Evolutionary conservation across 2,113 vertebrate species (phyloP), one percentile per base, ranked within the genome.

Genomic region (Oxyruncus cristatus): DNA sequence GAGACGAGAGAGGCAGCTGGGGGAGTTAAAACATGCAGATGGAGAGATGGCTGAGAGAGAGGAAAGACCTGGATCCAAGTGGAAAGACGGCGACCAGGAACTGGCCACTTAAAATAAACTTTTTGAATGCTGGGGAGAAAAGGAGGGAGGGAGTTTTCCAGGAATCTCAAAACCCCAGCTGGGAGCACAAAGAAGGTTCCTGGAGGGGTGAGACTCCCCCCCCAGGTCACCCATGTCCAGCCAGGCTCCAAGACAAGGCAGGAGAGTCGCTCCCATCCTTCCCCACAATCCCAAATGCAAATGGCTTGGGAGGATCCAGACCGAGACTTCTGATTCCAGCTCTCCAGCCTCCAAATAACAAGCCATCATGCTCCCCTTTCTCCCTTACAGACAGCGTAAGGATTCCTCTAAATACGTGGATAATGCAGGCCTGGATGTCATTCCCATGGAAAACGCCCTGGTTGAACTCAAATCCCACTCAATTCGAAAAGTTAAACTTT

Each of bases 11-110:
- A 97, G 96, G 97, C 97, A 98, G 97, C 96, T 97, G 97, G 96
- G 95, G 93, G 92, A 97, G 97, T 96, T 97, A 97, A 97, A 97
- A 96, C 96, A 97, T 98, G 98, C 97, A 97, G 98, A 98, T 97
- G 97, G 97, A 97, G 97, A 97, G 97, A 97, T 96, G 97, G 92
- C 92, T 97, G 97, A 91, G 98, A 97, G 92, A 97, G 96, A 97
- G 93, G 94, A 90, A 98, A 98, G 97, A 97, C 97, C 97, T 87
- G 97, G 97, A 97, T 96, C 46, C 92, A 68, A 91, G 86, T 44
- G 65, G 74, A 88, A 90, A 96, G 92, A 92, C 32, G 28, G 78
- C 94, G 88, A 18, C 95, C 92, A 14, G 91, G 94, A 94, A 79
- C 93, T 52, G 71, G 95, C 92, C 32, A 63, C 50, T 87, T 86